Evolutionary conservation across 2,888 invertebrate genomes (phyloP), one percentile per base, ranked within the genome.

Genomic region (Anagyrus pseudococci): DNA sequence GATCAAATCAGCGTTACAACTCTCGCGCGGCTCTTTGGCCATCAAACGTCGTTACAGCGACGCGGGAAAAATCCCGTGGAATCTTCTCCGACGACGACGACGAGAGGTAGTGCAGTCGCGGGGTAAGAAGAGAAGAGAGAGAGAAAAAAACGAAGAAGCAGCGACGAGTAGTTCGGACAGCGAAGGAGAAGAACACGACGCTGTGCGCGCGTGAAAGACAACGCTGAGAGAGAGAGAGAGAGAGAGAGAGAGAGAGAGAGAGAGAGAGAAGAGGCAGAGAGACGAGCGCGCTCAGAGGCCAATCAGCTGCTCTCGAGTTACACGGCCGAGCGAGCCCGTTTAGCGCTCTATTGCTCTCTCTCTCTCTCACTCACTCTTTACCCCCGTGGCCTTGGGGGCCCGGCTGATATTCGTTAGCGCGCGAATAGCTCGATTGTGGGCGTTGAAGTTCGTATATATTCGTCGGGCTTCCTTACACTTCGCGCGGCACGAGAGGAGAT

Each of bases 231-330:
- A 8, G 46, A 25, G 6, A 15, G 10, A 23, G 17, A n/a, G 25
- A 37, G 22, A 2, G 10, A 49, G 41, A 49, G 33, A 1, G 17
- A 23, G 43, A 46, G 10, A 46, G 29, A 44, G 29, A 46, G 26
- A 55, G 19, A 10, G 22, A 3, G 25, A 20, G 17, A n/a, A 6
- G 41, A 19, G 43, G 37, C 29, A 19, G 10, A 22, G 22, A 17
- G 23, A 29, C 20, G 15, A 10, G 2, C 20, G 23, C 17, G 48
- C 33, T 15, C 41, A 22, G 37, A 22, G 10, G 2, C 23, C 57
- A 58, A 63, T 63, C 63, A 63, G 58, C 54, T 62, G 62, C 29
- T 29, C 44, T 58, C 58, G 44, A 22, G 41, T 53, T 53, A 53
- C 53, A 19, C 40, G 19, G n/a, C n/a, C 15, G 37, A 13, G 46